Evolutionary conservation across 2,113 vertebrate species (phyloP).

Genomic region (Pollachius pollachius): DNA sequence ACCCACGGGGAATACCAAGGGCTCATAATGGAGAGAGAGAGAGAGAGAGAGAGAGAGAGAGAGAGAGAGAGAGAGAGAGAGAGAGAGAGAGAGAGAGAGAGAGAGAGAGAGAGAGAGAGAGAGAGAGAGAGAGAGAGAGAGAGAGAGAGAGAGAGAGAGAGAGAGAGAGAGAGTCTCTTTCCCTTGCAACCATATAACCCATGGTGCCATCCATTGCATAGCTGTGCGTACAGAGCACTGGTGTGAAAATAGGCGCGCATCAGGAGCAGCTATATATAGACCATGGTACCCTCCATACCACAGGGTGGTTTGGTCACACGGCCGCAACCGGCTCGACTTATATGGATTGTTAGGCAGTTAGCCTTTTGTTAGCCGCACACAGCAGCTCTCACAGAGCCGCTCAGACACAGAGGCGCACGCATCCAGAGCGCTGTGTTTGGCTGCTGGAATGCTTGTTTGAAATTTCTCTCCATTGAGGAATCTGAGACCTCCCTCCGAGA

Average conservation of each 20-base stretch:
- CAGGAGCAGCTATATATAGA: constrained; percentile 86
- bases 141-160: no score
- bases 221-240: constrained; percentile 79
- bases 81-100: no score
- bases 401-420: not conserved
- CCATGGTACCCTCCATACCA: constrained; percentile 83
- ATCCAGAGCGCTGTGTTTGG: not conserved
- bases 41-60: no score
- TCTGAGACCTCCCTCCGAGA: constrained; percentile 39
- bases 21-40: no score
- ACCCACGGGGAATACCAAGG: no score
- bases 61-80: no score
- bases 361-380: not conserved
- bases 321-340: constrained; percentile 79
- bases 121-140: no score
- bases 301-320: constrained; percentile 80
- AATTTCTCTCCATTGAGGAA: constrained; percentile 66
- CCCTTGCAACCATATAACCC: constrained; percentile 55
- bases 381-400: not conserved
- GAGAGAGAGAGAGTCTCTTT: constrained; percentile 61
- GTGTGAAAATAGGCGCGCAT: constrained; percentile 79
- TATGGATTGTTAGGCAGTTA: constrained; percentile 77
- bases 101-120: no score
- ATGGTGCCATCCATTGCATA: constrained; percentile 78
- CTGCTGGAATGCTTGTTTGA: constrained; percentile 60